Percentiles rank a stretch among this genome's conserved stretches.
Conservation (phyloP, 2,113 vertebrate genomes). For the Trochalopteron elliotii region DNA sequence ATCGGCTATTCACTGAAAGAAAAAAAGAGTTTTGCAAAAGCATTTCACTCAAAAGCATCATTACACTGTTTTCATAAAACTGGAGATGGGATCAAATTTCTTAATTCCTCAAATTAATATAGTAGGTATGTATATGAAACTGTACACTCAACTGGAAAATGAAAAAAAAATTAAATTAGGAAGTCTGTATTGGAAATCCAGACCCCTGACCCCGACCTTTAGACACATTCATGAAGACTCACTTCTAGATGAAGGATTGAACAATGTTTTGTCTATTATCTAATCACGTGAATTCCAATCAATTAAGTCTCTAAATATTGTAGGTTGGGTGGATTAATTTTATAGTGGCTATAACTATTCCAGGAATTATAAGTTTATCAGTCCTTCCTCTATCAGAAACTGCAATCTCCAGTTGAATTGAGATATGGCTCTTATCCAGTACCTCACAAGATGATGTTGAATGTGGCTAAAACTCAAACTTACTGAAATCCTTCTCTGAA, state of each 20-base stretch:
- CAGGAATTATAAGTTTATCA: background rate
- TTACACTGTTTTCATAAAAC: background rate
- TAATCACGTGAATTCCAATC: background rate
- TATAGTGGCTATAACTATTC: background rate
- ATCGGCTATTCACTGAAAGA: background rate
- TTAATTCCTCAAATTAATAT: background rate
- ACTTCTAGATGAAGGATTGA: background rate
- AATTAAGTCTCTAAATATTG: background rate
- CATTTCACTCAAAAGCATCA: background rate
- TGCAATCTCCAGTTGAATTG: background rate
- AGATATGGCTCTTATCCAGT: background rate
- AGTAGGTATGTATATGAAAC: background rate
- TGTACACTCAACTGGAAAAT: background rate
- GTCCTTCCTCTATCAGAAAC: background rate
- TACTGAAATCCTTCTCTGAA: background rate
- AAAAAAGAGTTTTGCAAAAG: background rate
- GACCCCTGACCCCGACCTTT: background rate
- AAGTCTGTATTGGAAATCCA: background rate
- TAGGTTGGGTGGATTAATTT: background rate
- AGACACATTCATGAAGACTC: background rate
- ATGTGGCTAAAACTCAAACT: background rate
- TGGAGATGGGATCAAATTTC: background rate
- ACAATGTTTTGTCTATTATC: background rate
- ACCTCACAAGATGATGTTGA: background rate
- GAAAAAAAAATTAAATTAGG: background rate